Base-by-base conservation (phyloP, 2,797 vertebrate species). In the Erpetoichthys calabaricus region DNA sequence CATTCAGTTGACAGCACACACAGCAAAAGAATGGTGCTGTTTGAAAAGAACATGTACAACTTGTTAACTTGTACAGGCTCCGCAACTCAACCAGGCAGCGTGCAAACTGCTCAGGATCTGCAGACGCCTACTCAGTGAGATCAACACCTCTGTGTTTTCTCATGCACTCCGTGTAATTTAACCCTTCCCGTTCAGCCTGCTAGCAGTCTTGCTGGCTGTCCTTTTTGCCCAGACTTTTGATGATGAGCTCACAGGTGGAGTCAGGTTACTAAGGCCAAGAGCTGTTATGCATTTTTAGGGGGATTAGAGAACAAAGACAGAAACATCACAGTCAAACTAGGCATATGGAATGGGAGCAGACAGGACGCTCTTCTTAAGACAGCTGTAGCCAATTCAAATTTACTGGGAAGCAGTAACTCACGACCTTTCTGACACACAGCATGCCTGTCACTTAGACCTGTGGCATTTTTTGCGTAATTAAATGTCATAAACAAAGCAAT, bases 271-370 rank as follows among this genome's bases (percentile, higher is more conserved):
- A 52, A 41, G 59, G 43, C 42, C 47, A 44, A 55, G 47, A 53
- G 57, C 47, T 55, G n/a, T 60, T 47, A 60, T 45, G 59, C 47
- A 56, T 56, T 47, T 41, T 8, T 44, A 45, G 51, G 25, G 54
- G 58, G 46, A 56, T 47, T 56, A 10, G 45, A 47, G 41, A 55
- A 56, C 54, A 10, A 59, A 59, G 54, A 5, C 10, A 6, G 42
- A 43, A 51, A 43, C 2, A 51, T 9, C 25, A 46, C 44, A 41
- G 47, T 47, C 4, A 43, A 8, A 42, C 44, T 62, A 57, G 53
- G 49, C 58, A 57, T 46, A 59, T 49, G 46, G 50, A 44, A 60
- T 52, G 25, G 9, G 43, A 8, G 4, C 45, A 45, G 51, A 53
- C 54, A 59, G 45, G 54, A 49, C 42, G 44, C 51, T 3, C 58